Conservation (phyloP, 2,888 invertebrate genomes). For the Plebejus argus region DNA sequence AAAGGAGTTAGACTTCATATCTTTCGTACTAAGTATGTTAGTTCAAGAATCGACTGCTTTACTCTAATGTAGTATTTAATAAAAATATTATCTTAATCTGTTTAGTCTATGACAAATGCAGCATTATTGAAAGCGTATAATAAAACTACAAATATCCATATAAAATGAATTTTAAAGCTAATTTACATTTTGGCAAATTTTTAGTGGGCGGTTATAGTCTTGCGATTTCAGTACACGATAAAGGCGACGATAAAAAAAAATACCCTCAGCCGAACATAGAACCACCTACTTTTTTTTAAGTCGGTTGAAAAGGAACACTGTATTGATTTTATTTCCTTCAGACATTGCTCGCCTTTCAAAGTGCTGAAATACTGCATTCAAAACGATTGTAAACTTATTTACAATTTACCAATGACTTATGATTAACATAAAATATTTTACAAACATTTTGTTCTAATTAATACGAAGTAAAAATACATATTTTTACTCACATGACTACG, state of each 20-base stretch:
- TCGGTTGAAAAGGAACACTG: neutral
- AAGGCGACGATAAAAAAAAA: neutral
- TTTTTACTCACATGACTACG: no score
- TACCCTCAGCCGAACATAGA: neutral
- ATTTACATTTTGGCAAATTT: constrained; percentile 26
- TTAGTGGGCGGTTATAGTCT: constrained; percentile 13
- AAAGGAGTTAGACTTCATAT: neutral
- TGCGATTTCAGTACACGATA: neutral
- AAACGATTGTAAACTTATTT: neutral
- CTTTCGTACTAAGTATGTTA: neutral
- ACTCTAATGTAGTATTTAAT: neutral
- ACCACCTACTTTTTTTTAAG: neutral
- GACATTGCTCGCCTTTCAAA: neutral
- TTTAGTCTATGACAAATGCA: neutral
- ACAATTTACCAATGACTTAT: neutral
- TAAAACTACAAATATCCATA: constrained; percentile 6
- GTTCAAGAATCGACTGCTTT: neutral
- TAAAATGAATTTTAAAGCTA: constrained; percentile 25
- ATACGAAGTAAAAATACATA: neutral
- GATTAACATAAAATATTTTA: neutral
- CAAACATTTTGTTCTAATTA: neutral
- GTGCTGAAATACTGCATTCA: neutral
- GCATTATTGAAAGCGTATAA: constrained; percentile 1
- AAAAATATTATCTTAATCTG: neutral
- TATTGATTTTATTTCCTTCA: neutral